Evolutionary conservation across 1,140 invertebrate genomes (phyloP).

Genomic region (Zaprionus gabonicus): DNA sequence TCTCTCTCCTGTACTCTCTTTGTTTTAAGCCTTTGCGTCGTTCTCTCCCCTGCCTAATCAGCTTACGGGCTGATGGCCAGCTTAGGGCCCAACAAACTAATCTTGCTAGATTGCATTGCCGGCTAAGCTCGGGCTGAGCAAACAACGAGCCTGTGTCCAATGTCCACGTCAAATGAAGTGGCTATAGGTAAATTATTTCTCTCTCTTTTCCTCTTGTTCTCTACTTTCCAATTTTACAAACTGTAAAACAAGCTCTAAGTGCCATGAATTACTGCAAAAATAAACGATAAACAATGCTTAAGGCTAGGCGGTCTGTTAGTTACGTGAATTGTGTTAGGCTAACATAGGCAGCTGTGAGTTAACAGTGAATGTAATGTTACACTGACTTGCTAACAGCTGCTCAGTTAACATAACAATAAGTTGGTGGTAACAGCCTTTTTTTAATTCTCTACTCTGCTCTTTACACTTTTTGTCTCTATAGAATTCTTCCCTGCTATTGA

Average conservation of each 20-base stretch:
- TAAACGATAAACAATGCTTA: neutral
- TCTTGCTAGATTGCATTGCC: constrained; percentile 23
- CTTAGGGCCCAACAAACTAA: constrained; percentile 28
- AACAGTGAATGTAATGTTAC: too few relatives aligned
- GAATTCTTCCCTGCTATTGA: too few relatives aligned
- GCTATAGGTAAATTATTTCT: constrained; percentile 3
- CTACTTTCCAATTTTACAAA: neutral
- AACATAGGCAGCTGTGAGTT: too few relatives aligned
- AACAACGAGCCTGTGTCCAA: constrained; percentile 11
- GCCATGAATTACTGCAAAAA: neutral
- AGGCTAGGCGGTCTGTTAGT: too few relatives aligned
- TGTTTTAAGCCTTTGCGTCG: neutral
- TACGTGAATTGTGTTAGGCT: too few relatives aligned
- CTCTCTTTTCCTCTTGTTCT: neutral
- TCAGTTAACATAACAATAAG: too few relatives aligned
- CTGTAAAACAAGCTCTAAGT: neutral
- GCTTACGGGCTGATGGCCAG: constrained; percentile 28
- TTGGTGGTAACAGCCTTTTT: too few relatives aligned
- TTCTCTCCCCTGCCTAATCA: constrained; percentile 9
- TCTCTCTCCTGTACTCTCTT: neutral
- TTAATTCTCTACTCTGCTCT: too few relatives aligned
- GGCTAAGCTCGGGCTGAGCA: neutral
- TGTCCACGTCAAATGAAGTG: constrained; percentile 12
- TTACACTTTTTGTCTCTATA: too few relatives aligned
- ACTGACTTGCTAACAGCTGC: too few relatives aligned